Evolutionary conservation across 2,113 vertebrate species (phyloP).

Genomic region (Tonatia bakeri): DNA sequence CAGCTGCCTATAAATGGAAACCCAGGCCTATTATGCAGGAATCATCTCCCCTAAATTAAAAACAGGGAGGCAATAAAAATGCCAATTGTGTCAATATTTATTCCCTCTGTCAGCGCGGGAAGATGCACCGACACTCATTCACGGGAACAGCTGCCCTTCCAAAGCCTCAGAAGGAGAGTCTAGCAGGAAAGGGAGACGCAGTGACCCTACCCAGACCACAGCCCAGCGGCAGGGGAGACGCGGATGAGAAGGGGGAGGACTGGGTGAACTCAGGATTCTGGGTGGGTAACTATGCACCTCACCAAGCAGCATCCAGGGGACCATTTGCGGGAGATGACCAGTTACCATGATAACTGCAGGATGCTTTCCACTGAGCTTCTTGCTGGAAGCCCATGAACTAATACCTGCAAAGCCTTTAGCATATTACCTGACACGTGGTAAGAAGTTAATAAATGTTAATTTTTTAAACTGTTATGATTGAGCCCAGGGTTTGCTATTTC

Average conservation of each 20-base stretch:
- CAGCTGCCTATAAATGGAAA: conserved; percentile 67
- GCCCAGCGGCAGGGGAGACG: conserved; percentile 6
- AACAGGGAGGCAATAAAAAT: conserved; percentile 77
- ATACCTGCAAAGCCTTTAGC: not conserved
- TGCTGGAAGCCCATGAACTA: not conserved
- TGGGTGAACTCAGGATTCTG: not conserved
- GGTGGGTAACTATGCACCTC: not conserved
- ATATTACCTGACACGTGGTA: not conserved
- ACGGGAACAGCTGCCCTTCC: conserved; percentile 64
- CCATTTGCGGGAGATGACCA: not conserved
- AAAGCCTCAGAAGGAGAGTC: conserved; percentile 63
- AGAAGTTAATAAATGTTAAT: not conserved
- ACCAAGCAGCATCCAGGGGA: not conserved
- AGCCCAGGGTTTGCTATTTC: not conserved
- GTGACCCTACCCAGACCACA: conserved; percentile 61
- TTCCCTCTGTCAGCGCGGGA: conserved; percentile 18
- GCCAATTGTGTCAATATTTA: conserved; percentile 45
- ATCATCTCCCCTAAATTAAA: conserved; percentile 75
- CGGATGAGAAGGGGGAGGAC: not conserved
- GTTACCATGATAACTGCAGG: not conserved
- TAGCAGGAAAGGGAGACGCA: conserved; percentile 41
- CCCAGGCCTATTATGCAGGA: conserved; percentile 35
- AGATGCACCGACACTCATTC: conserved; percentile 44
- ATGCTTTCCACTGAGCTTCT: not conserved
- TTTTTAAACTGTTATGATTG: not conserved